phyloP scores from a whole-genome alignment of 2,888 invertebrate species.

The Endomychus coccineus region DNA sequence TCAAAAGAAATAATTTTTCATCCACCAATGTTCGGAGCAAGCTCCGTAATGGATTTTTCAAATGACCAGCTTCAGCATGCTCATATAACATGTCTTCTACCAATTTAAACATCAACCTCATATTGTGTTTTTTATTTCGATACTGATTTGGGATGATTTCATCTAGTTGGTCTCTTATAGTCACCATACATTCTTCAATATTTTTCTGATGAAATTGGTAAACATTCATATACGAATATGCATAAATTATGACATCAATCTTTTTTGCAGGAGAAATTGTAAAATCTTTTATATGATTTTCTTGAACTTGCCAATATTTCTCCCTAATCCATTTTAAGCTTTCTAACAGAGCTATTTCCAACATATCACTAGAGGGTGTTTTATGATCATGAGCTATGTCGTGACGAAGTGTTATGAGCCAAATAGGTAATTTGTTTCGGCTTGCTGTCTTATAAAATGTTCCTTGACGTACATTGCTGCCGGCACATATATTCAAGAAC shows the following conservation, averaged over 20 bases:
- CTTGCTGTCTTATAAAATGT: conserved; percentile 51
- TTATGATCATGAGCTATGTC: conserved; percentile 66
- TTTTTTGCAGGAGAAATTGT: conserved; percentile 18
- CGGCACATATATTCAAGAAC: conserved; percentile 40
- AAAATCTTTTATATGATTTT: conserved; percentile 46
- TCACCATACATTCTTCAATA: neutral
- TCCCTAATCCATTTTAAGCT: conserved; percentile 62
- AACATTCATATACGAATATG: conserved; percentile 6
- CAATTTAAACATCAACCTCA: neutral
- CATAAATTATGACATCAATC: conserved; percentile 5
- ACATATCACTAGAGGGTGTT: conserved; percentile 55
- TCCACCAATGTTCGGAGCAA: too few species aligned
- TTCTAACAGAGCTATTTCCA: conserved; percentile 56
- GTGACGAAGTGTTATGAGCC: conserved; percentile 73
- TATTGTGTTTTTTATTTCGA: neutral
- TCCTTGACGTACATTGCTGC: conserved; percentile 36
- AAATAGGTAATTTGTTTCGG: conserved; percentile 64
- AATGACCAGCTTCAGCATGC: too few species aligned
- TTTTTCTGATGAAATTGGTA: conserved; percentile 6
- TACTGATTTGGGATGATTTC: neutral
- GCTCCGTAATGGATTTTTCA: too few species aligned
- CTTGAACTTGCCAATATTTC: conserved; percentile 59
- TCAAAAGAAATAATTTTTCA: conserved; percentile 7
- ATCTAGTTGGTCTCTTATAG: neutral
- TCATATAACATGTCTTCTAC: neutral